Conservation (phyloP, 2,888 invertebrate genomes). For the Morpho deidamia region DNA sequence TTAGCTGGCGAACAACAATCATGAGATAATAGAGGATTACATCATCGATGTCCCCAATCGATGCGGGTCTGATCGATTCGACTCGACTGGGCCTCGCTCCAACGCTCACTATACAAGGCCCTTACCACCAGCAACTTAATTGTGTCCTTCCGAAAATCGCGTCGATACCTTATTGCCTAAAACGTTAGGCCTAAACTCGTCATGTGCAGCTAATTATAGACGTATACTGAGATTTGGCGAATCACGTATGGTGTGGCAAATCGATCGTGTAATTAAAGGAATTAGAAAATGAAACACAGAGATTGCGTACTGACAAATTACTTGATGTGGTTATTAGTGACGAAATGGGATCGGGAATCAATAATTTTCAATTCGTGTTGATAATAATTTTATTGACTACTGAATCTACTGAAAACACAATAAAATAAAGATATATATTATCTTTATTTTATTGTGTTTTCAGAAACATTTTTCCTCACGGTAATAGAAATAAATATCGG, state of each 20-base stretch:
- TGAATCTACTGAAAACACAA: too few species aligned
- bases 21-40: constrained; percentile 42
- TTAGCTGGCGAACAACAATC: constrained; percentile 17
- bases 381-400: too few species aligned
- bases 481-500: too few species aligned
- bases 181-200: constrained; percentile 9
- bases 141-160: constrained; percentile 10
- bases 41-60: constrained; percentile 57
- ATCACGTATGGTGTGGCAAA: constrained; percentile 31
- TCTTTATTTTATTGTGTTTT: too few species aligned
- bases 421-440: too few species aligned
- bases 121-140: background rate
- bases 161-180: background rate
- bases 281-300: constrained; percentile 33
- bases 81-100: constrained; percentile 31
- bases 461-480: too few species aligned
- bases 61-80: constrained; percentile 55
- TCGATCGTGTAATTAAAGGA: constrained; percentile 37
- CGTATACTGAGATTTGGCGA: constrained; percentile 2
- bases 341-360: background rate
- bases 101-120: constrained; percentile 18
- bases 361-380: background rate
- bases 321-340: constrained; percentile 6
- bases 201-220: background rate
- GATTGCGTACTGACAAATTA: constrained; percentile 28